Evolutionary conservation across 2,888 invertebrate genomes (phyloP), one percentile per base, ranked within the genome.

Genomic region (Molorchus minor): DNA sequence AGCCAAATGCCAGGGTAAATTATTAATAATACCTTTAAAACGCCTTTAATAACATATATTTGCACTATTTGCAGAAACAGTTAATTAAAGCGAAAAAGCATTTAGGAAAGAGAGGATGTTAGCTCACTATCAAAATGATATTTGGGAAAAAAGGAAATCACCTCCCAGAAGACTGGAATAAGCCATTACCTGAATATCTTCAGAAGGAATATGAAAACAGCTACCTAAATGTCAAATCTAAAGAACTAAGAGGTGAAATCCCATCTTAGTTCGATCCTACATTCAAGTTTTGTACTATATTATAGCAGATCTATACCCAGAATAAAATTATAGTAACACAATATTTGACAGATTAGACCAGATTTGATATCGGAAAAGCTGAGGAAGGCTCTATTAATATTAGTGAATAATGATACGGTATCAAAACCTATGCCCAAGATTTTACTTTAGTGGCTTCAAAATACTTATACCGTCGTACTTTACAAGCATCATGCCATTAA

Each of bases 161-260:
- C 94, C 96, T 0, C 95, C 96, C 0, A n/a, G 81, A 83, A 49
- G 88, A 93, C 77, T 96, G 96, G 96, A 85, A 87, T 62, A 85
- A 85, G 63, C 92, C 92, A 0, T 78, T 96, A 56, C 94, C 95
- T 0, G 88, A 90, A 3, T 88, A 89, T 86, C 82, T 94, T 78
- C 78, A 78, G 13, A 86, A 91, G 72, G 84, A 87, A 70, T 86
- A 90, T 71, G 85, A 90, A 75, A 82, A 85, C 61, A 85, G 88
- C 0, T 92, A 85, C 75, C 82, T 94, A 35, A 84, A 86, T 63
- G 29, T 82, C 0, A 90, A 88, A 81, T 85, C 87, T 10, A 83
- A 86, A 71, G 87, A 90, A 77, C 70, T 88, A 43, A 83, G 82
- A 61, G 82, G 85, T 21, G 79, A 79, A 61, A 66, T 73, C 52